Base-by-base conservation (phyloP, 2,888 invertebrate genomes). In the Brachynemurus nebulosus region DNA sequence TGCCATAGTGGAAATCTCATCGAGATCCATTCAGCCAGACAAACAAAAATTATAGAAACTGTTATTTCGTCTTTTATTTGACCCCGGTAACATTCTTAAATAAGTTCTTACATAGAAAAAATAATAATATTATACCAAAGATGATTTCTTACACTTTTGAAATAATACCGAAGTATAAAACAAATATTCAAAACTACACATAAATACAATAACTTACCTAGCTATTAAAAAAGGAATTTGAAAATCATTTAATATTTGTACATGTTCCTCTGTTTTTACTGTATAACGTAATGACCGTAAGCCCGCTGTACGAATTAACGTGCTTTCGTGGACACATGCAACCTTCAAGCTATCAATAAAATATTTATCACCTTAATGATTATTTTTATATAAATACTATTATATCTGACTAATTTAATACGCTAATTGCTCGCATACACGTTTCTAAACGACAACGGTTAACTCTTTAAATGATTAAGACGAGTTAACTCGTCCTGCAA, bases 301-400 rank as follows among this genome's bases (percentile, higher is more conserved):
- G 30, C 88, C 83, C 44, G 88, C 90, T 51, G 92, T 88, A 58
- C 95, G 75, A 46, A 96, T 80, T 63, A 90, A 86, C 55, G 89
- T 85, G 49, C 86, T 82, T 53, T 91, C 85, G 63, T 91, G 83
- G 44, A 90, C 74, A 53, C 93, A 70, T 45, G 86, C 79, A 48
- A 86, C 74, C 54, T 91, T 80, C 58, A 96, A 74, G 65, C 96
- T 95, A 60, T 44, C 70, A 67, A 53, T 41, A 49, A 46, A 54
- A 35, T 21, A n/a, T n/a, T n/a, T n/a, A n/a, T n/a, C n/a, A n/a
- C n/a, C n/a, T n/a, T n/a, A n/a, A n/a, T n/a, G n/a, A n/a, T n/a
- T n/a, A n/a, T n/a, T n/a, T n/a, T 18, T 19, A 7, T 2, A n/a
- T 8, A n/a, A 17, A 17, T 14, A 8, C 12, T 40, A 14, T 12